Conservation (phyloP, 2,888 invertebrate species). For the Meteorus cinctellus region DNA sequence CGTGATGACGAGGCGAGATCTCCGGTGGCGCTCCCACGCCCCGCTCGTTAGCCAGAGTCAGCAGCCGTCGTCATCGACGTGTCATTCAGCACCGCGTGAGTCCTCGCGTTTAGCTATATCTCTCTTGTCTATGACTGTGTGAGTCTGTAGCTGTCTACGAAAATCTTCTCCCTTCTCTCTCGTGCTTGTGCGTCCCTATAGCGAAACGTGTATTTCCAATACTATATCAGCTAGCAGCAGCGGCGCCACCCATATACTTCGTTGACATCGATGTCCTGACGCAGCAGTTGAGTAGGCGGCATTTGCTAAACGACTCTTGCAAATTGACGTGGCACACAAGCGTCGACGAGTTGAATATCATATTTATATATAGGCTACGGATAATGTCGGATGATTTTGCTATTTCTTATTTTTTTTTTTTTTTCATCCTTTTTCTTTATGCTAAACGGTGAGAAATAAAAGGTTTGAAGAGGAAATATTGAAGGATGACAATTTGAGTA, state of each 20-base stretch:
- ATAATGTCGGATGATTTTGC: not conserved
- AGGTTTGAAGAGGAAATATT: not conserved
- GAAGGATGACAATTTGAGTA: not conserved
- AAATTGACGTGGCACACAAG: constrained; percentile 64
- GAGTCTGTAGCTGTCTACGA: constrained; percentile 29
- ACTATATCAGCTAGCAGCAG: constrained; percentile 45
- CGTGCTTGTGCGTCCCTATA: constrained; percentile 36
- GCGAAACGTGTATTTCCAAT: constrained; percentile 33
- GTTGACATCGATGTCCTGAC: constrained; percentile 63
- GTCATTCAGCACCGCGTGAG: constrained; percentile 69
- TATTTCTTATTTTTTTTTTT: not conserved
- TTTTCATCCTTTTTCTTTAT: constrained; percentile 7
- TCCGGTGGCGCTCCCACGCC: constrained; percentile 65
- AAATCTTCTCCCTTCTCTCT: constrained; percentile 35
- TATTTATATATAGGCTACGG: not conserved
- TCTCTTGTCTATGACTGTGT: constrained; percentile 43
- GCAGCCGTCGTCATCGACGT: constrained; percentile 73
- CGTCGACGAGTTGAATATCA: constrained; percentile 28
- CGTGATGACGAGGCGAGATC: constrained; percentile 72
- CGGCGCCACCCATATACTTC: constrained; percentile 27
- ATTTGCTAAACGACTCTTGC: constrained; percentile 56
- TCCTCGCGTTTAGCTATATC: constrained; percentile 53
- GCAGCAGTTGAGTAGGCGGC: constrained; percentile 58
- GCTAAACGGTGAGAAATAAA: not conserved
- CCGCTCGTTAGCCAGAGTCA: constrained; percentile 73